Evolutionary conservation across 1,140 invertebrate species (phyloP), one percentile per base, ranked within the genome.

Genomic region (Chymomyza costata): DNA sequence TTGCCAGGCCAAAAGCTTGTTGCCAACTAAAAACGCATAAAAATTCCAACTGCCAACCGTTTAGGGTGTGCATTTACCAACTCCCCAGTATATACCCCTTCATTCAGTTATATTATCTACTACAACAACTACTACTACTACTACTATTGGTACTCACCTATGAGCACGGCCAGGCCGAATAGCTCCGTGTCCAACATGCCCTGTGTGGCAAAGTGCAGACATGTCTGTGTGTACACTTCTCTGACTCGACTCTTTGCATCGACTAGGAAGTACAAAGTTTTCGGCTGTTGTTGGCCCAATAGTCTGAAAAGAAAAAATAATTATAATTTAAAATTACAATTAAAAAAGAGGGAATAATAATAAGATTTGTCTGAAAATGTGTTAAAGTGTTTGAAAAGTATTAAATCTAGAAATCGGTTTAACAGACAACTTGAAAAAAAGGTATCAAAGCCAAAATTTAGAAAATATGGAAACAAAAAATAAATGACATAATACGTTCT

Each of bases 151-250:
- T 34, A 87, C 89, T 90, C 84, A 94, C 93, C 93, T 88, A 91
- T 92, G 76, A 92, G 89, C 78, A 93, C 89, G 67, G 93, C 92
- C 67, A 95, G 87, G 65, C 93, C 93, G 87, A 95, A 95, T 28
- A 95, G 90, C 84, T 94, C 92, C 80, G 91, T 91, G 84, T 94
- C 93, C 85, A 91, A 88, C 90, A 95, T 92, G 68, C 92, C 92
- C 88, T 92, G 90, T 64, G 90, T 89, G 69, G 89, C 88, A 65
- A 95, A 90, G 86, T 94, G 91, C 56, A 90, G 87, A 86, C 92
- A 93, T 89, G 93, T 92, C 86, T 94, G 92, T 65, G 90, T 89
- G 80, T 94, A 94, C 40, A 95, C 89, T 86, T 95, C 93, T 82
- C 92, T 91, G 51, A 94, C 93, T 87, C 92, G 90, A 57, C 92